A percentile compares a stretch with the other conserved stretches of the same genome.
These are phyloP conservation scores for Alsophila aescularia DNA, from an alignment of 2,888 invertebrate genomes.

Conservation along the genomic window DNA sequence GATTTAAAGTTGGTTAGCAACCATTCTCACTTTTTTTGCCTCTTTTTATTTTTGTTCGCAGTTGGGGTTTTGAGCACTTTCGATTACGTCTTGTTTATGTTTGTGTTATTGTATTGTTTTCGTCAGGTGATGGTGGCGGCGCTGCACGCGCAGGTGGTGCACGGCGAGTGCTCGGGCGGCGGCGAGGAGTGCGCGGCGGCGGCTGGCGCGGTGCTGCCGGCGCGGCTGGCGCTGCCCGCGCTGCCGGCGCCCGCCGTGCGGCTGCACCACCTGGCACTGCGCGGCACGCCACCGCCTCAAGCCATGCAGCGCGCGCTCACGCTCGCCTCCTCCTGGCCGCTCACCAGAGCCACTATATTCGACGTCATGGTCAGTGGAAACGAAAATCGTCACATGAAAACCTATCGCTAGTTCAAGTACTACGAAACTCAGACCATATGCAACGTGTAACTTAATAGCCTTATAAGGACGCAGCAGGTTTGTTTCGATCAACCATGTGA, in stretches of 20 bases:
- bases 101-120: background rate
- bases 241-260: constrained; percentile 94
- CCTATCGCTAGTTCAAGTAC: too few relatives aligned
- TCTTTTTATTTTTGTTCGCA: too few relatives aligned
- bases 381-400: too few relatives aligned
- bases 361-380: constrained; percentile 94
- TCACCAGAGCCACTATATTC: constrained; percentile 96
- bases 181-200: constrained; percentile 89
- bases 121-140: constrained; percentile 95
- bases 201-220: constrained; percentile 90
- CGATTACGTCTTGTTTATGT: too few relatives aligned
- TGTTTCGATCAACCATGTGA: too few relatives aligned
- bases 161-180: constrained; percentile 91
- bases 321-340: constrained; percentile 96
- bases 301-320: constrained; percentile 97
- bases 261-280: constrained; percentile 95
- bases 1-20: too few relatives aligned
- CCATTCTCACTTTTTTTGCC: too few relatives aligned
- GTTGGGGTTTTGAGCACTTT: too few relatives aligned
- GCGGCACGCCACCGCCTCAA: constrained; percentile 93
- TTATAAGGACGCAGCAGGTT: too few relatives aligned
- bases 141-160: constrained; percentile 95
- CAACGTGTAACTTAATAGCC: too few relatives aligned
- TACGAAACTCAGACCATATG: too few relatives aligned
- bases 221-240: constrained; percentile 91